Conservation (phyloP, 2,797 vertebrate genomes). For the Cichlasoma orientale region DNA sequence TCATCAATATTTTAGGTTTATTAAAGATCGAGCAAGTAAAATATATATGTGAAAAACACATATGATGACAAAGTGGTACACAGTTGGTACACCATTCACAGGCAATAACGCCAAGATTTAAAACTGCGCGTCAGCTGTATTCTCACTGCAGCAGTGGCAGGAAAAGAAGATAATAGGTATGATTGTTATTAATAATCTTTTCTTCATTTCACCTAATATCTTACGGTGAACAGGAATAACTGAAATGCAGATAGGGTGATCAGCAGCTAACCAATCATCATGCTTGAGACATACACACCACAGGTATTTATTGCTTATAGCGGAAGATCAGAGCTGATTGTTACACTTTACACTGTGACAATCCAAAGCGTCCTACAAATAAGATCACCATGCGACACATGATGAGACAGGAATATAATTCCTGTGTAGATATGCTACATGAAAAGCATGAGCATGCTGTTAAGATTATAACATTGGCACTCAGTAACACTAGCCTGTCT, state of each 20-base stretch:
- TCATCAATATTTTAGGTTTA: not conserved
- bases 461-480: not conserved
- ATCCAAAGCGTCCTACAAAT: accelerated
- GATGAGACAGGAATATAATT: not conserved
- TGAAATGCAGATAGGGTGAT: not conserved
- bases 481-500: not conserved
- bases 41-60: not conserved
- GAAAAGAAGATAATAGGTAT: not conserved
- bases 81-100: not conserved
- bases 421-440: not conserved
- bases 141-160: not conserved
- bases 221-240: not conserved
- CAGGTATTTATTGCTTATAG: not conserved
- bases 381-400: not conserved
- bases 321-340: not conserved
- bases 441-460: not conserved
- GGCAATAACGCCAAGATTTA: not conserved
- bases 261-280: not conserved
- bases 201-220: not conserved
- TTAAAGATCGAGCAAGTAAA: not conserved
- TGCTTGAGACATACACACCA: too few relatives aligned
- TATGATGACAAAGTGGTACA: not conserved
- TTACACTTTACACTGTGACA: not conserved
- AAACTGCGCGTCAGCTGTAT: not conserved
- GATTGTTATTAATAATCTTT: not conserved